Evolutionary conservation across 2,888 invertebrate genomes (phyloP).

Genomic region (Xanthorhoe spadicearia): DNA sequence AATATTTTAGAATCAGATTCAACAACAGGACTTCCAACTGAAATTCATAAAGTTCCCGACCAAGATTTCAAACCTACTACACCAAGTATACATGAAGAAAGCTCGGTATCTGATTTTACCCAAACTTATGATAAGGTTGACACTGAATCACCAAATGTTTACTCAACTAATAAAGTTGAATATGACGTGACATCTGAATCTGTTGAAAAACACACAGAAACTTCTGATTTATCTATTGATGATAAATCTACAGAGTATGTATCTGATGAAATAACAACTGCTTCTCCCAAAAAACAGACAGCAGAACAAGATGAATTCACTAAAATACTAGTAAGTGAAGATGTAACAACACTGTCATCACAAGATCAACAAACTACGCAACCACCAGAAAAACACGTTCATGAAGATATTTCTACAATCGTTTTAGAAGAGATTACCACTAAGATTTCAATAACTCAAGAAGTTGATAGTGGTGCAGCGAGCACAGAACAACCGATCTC

Average conservation of each 20-base stretch:
- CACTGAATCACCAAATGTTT: constrained; percentile 22
- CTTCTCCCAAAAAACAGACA: constrained; percentile 6
- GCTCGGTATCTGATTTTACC: constrained; percentile 7
- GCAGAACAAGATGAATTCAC: constrained; percentile 10
- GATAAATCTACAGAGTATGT: constrained; percentile 10
- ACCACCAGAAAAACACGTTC: constrained; percentile 14
- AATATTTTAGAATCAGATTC: constrained; percentile 12
- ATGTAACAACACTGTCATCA: constrained; percentile 16
- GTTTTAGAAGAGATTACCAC: constrained; percentile 21
- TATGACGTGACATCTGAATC: constrained; percentile 19
- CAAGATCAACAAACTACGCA: constrained; percentile 20
- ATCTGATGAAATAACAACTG: constrained; percentile 12
- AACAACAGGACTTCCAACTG: constrained; percentile 3
- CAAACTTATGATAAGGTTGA: constrained; percentile 27
- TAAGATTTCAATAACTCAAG: constrained; percentile 18
- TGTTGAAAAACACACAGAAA: constrained; percentile 14
- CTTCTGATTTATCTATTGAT: constrained; percentile 6
- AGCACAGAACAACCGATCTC: constrained; percentile 6
- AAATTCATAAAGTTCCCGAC: constrained; percentile 3
- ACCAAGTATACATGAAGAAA: constrained; percentile 14
- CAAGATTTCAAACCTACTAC: constrained; percentile 14
- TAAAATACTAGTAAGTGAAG: constrained; percentile 19
- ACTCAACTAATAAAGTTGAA: constrained; percentile 16
- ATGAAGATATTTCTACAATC: constrained; percentile 19
- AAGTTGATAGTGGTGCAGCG: not conserved